Evolutionary conservation across 2,888 invertebrate genomes (phyloP), one percentile per base, ranked within the genome.

Genomic region (Thelaira solivaga): DNA sequence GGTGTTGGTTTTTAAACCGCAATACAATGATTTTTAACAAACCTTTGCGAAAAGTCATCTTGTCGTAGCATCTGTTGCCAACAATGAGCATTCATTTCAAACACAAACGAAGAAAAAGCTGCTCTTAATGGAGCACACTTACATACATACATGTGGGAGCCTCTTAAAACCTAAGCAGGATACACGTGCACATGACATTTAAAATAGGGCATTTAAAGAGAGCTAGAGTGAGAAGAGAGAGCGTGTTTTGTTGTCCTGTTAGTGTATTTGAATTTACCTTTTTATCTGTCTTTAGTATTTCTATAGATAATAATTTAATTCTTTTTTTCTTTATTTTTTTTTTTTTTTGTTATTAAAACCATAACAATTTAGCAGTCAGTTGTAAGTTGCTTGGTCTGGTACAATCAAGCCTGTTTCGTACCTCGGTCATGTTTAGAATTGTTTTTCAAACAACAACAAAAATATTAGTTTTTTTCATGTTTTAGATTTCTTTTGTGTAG

Each of bases 21-120:
- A 68, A 68, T 57, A 77, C 49, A 67, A 72, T 72, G 72, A 77
- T 77, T 72, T 62, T 49, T 41, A 72, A 57, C 43, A 72, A 62
- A 62, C 62, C 72, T 41, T 76, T 67, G n/a, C n/a, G 57, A 67
- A 36, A 49, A 72, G 61, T 57, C 72, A 62, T 67, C 13, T 49
- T 16, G 34, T 47, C 36, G 36, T 34, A 71, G 41, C 76, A 77
- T 73, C 72, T 77, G 77, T 73, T 77, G 61, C 72, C 67, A 73
- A 72, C 62, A 77, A 73, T 77, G 57, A 64, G 49, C n/a, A 68
- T 72, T 67, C 55, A 41, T 65, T 65, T 43, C 1, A 39, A 57
- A 6, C n/a, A n/a, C n/a, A n/a, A n/a, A 6, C 4, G 8, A n/a
- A 4, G 22, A 68, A 39, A 47, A 73, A 49, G 6, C 16, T 41